Percentiles rank a stretch among this genome's conserved stretches.
Conservation (phyloP, 2,113 vertebrate species). For the Potamarius usumacintae region DNA sequence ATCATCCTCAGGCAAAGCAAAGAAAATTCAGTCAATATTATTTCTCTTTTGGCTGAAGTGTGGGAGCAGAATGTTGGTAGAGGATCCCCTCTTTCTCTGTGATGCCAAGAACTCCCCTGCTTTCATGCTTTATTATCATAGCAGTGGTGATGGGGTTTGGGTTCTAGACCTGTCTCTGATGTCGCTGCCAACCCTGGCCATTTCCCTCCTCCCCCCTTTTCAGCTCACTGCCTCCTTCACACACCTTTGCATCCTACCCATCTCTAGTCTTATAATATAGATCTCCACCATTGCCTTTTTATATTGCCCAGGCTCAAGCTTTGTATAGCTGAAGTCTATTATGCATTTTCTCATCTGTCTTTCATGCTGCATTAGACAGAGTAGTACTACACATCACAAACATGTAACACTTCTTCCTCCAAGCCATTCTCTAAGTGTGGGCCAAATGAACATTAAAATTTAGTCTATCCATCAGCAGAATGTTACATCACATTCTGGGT, state of each 20-base stretch:
- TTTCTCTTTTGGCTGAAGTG: not conserved
- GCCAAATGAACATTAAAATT: constrained; percentile 15
- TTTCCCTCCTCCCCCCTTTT: constrained; percentile 6
- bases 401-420: constrained; percentile 12
- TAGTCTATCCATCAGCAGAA: constrained; percentile 13
- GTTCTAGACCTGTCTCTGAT: constrained; percentile 9
- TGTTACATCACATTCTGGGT: constrained; percentile 10
- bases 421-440: constrained; percentile 23
- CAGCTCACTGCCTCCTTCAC: constrained; percentile 22
- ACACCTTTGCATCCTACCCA: not conserved
- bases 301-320: constrained; percentile 26
- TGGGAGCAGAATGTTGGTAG: not conserved
- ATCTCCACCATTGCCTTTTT: constrained; percentile 29
- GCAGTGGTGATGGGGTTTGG: not conserved
- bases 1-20: not conserved
- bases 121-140: not conserved
- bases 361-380: constrained; percentile 53
- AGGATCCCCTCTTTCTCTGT: constrained; percentile 3
- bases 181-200: not conserved
- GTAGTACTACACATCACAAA: constrained; percentile 40
- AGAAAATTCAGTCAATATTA: not conserved
- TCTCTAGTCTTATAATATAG: constrained; percentile 35
- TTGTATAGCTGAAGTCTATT: constrained; percentile 42
- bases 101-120: not conserved
- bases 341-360: constrained; percentile 47